These are phyloP conservation scores for Neelides folsomi DNA, from an alignment of 2,888 invertebrate genomes.

Conservation along the genomic window DNA sequence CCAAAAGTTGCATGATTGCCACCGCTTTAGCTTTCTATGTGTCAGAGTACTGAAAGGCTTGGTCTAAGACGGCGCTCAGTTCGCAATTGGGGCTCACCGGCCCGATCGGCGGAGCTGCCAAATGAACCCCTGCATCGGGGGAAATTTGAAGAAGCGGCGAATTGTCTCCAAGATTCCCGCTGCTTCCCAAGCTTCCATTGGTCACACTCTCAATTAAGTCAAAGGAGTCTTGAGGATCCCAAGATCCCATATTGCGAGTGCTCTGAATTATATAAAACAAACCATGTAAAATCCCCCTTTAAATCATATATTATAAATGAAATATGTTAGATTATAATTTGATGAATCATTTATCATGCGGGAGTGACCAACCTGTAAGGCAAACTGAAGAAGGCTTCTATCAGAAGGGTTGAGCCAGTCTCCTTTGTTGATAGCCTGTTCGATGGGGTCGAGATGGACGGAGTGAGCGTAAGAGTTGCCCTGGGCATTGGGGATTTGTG, in stretches of 20 bases:
- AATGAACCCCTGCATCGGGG: conserved; percentile 27
- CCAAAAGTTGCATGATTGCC: no score
- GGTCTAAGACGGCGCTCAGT: conserved; percentile 32
- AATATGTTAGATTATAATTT: no score
- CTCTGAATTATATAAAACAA: conserved; percentile 14
- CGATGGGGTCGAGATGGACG: conserved; percentile 30
- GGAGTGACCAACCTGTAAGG: conserved; percentile 24
- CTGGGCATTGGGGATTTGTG: conserved; percentile 17
- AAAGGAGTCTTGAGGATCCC: conserved; percentile 33
- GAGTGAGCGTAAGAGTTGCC: conserved; percentile 22
- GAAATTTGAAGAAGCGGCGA: conserved; percentile 32
- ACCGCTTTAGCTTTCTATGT: conserved; percentile 14
- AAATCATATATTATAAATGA: no score
- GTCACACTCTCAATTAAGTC: conserved; percentile 32
- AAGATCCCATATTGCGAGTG: conserved; percentile 28
- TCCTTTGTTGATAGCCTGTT: conserved; percentile 30
- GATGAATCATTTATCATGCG: background rate
- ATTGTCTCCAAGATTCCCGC: conserved; percentile 25
- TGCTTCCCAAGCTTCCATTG: conserved; percentile 28
- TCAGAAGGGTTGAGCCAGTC: conserved; percentile 32
- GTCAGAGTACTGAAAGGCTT: conserved; percentile 33
- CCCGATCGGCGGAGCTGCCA: conserved; percentile 26
- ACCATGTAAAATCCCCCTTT: background rate
- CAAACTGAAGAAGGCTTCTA: conserved; percentile 31
- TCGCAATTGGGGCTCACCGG: conserved; percentile 32